Evolutionary conservation across 2,113 vertebrate species (phyloP).

Genomic region (Xerus inauris): DNA sequence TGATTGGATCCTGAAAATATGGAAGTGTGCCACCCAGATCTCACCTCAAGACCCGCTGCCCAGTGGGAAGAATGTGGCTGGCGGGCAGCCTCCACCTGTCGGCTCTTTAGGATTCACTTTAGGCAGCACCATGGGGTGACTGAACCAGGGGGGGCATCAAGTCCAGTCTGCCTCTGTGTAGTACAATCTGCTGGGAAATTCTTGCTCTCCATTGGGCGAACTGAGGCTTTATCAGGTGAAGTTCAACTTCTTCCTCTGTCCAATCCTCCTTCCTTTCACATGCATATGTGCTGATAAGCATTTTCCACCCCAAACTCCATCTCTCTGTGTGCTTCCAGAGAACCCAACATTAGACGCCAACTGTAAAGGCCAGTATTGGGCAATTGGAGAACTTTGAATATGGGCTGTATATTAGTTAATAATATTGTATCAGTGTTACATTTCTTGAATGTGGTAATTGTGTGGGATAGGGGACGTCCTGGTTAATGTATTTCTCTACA

Average conservation of each 20-base stretch:
- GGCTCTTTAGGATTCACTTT: not conserved
- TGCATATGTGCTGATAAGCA: not conserved
- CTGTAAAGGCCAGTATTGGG: not conserved
- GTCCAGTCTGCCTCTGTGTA: not conserved
- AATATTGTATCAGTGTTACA: not conserved
- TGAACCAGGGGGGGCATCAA: not conserved
- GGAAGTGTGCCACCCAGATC: not conserved
- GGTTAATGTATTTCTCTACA: not conserved
- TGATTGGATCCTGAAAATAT: not conserved
- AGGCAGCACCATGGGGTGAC: fast-evolving
- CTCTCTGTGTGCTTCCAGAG: not conserved
- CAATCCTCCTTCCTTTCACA: not conserved
- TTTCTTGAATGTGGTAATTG: not conserved
- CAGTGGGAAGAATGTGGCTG: too few relatives aligned
- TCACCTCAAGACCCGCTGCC: not conserved
- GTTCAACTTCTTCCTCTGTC: not conserved
- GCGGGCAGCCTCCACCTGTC: not conserved
- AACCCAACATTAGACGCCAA: not conserved
- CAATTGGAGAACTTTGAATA: not conserved
- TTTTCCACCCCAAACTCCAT: not conserved
- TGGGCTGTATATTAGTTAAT: not conserved
- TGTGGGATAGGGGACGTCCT: not conserved
- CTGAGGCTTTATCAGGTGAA: not conserved
- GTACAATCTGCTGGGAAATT: fast-evolving
- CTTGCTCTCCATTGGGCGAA: fast-evolving